phyloP scores from a whole-genome alignment of 2,113 vertebrate species.

The Columba janthina region DNA sequence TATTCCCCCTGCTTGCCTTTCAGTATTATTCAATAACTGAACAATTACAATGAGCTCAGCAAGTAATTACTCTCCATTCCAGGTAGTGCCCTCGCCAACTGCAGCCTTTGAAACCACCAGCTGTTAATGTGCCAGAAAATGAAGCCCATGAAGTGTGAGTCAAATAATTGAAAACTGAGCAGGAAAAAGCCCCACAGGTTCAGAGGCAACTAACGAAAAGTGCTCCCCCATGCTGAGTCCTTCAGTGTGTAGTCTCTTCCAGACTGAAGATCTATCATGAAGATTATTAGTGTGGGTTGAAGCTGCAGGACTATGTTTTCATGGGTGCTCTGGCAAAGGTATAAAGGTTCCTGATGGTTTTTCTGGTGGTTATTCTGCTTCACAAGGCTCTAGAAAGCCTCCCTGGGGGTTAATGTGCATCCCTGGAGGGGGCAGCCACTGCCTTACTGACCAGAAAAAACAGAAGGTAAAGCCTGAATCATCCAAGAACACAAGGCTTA shows the following conservation, averaged over 20 bases:
- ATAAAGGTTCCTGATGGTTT: neutral
- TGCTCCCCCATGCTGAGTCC: neutral
- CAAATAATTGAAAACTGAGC: neutral
- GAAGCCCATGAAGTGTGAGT: neutral
- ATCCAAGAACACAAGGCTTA: neutral
- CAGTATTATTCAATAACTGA: conserved; percentile 30
- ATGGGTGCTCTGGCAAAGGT: neutral
- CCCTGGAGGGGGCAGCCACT: neutral
- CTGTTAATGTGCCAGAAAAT: neutral
- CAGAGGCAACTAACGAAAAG: neutral
- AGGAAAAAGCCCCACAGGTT: neutral
- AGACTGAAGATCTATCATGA: neutral
- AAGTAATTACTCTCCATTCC: neutral
- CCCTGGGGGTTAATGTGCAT: neutral
- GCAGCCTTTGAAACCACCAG: neutral
- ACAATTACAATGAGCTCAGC: conserved; percentile 24
- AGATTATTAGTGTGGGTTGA: accelerated
- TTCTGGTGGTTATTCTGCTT: neutral
- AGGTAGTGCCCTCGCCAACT: neutral
- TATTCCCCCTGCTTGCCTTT: neutral
- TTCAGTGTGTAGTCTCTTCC: too few relatives aligned
- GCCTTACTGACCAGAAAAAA: neutral
- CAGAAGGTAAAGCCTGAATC: neutral
- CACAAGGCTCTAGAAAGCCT: neutral
- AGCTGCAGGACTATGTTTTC: neutral